Percentiles rank a stretch among this genome's conserved stretches.
phyloP scores from a whole-genome alignment of 2,888 invertebrate genomes.

The Coenonympha glycerion region DNA sequence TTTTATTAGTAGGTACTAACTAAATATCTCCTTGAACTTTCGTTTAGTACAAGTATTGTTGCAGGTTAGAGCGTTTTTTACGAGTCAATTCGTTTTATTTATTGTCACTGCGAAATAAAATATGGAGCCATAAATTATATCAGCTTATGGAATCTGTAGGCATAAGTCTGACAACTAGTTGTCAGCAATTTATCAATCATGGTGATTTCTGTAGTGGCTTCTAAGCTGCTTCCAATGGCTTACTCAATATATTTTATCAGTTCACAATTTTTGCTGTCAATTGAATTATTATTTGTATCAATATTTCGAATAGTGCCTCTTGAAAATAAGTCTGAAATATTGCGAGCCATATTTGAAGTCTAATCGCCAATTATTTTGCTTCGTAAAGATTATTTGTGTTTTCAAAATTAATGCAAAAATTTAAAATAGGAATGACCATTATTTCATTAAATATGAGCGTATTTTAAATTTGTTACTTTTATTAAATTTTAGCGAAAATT shows the following conservation, averaged over 20 bases:
- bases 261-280: not conserved
- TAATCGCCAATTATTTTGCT: too few species aligned
- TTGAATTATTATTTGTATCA: too few species aligned
- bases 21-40: not conserved
- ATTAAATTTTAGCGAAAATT: too few species aligned
- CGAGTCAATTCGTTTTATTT: slow-evolving; percentile 6
- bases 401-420: too few species aligned
- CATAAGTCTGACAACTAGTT: slow-evolving; percentile 1
- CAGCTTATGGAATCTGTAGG: not conserved
- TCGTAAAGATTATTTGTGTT: too few species aligned
- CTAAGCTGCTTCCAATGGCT: not conserved
- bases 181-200: slow-evolving; percentile 7
- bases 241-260: not conserved
- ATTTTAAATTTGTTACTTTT: too few species aligned
- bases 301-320: too few species aligned
- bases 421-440: too few species aligned
- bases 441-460: too few species aligned
- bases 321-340: too few species aligned
- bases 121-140: slow-evolving; percentile 3
- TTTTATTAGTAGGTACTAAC: too few species aligned
- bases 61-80: slow-evolving; percentile 2
- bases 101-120: slow-evolving; percentile 6
- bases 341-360: too few species aligned
- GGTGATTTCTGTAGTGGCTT: not conserved
- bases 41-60: slow-evolving; percentile 1